These are phyloP conservation scores for Lacerta viridis DNA, from an alignment of 2,797 vertebrate species.

Conservation along the genomic window DNA sequence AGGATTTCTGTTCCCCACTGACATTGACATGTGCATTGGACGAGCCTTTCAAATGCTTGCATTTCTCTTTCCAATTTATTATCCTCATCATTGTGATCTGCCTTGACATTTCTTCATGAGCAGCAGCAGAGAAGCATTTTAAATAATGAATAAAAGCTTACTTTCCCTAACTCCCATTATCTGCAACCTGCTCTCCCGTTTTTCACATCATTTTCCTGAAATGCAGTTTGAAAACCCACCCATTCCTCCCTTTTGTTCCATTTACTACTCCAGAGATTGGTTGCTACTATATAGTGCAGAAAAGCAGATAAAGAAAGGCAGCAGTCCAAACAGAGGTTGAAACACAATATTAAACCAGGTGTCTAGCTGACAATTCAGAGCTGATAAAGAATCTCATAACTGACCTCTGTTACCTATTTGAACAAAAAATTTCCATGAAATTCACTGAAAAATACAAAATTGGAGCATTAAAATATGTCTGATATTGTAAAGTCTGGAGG, in stretches of 20 bases:
- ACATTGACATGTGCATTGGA: not conserved
- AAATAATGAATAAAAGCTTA: not conserved
- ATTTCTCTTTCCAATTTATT: slow-evolving; percentile 7
- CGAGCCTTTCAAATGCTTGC: not conserved
- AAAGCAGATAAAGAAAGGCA: not conserved
- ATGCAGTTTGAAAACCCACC: not conserved
- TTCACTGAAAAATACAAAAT: slow-evolving; percentile 46
- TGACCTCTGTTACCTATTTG: not conserved
- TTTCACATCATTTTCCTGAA: slow-evolving; percentile 31
- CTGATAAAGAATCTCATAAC: not conserved
- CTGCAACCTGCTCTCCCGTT: accelerated
- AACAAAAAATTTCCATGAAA: slow-evolving; percentile 24
- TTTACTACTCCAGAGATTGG: slow-evolving; percentile 3
- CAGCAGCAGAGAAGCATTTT: too few species aligned
- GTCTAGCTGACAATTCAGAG: not conserved
- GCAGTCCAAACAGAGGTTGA: slow-evolving; percentile 8
- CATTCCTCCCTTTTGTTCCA: slow-evolving; percentile 30
- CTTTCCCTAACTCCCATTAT: not conserved
- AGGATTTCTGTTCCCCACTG: not conserved
- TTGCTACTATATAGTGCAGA: not conserved
- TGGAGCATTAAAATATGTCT: not conserved
- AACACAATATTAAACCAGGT: slow-evolving; percentile 14
- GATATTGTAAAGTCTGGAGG: slow-evolving; percentile 9
- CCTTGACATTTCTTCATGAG: too few species aligned
- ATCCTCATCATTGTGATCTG: not conserved